Base-by-base conservation (phyloP, 2,888 invertebrate genomes). In the Acleris laterana region DNA sequence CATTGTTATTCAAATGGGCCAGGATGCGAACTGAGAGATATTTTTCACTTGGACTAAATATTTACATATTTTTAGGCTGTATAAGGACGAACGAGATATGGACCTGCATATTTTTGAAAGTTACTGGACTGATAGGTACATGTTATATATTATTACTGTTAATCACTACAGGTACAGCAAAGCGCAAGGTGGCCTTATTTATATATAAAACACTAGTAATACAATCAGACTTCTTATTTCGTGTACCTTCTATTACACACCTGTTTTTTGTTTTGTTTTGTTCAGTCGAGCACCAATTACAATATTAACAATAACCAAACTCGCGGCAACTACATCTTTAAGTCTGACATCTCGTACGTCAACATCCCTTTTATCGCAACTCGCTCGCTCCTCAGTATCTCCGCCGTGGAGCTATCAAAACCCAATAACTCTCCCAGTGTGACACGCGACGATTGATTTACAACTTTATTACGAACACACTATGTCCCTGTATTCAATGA, bases 351-450 rank as follows among this genome's bases (percentile, higher is more conserved):
- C 17, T 42, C 19, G 38, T 5, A 38, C 3, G 11, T 28, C 52
- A 19, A 56, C 49, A 59, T 59, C 64, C 53, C 63, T 60, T 50
- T 60, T 51, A 60, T 59, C 62, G 56, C 58, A 17, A 25, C 46
- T 19, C 53, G 62, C 61, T 71, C 58, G 74, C 74, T 72, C 74
- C 76, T 72, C 74, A 58, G 62, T 48, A 68, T 70, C 75, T 75
- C 44, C 59, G 61, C 63, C 46, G 62, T 72, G 65, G 70, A 74
- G 64, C 82, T 83, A 82, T 82, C 78, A 82, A 83, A 81, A 72
- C 68, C 74, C 74, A 77, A 83, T 81, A 82, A 80, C 74, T 80
- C 74, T 65, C 64, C 71, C 60, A 38, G 59, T 11, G 19, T 60
- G 69, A 62, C 68, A 56, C 28, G 51, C 60, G 72, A 42, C 68